Base-by-base conservation (phyloP, 1,140 invertebrate genomes). In the Apis laboriosa region DNA sequence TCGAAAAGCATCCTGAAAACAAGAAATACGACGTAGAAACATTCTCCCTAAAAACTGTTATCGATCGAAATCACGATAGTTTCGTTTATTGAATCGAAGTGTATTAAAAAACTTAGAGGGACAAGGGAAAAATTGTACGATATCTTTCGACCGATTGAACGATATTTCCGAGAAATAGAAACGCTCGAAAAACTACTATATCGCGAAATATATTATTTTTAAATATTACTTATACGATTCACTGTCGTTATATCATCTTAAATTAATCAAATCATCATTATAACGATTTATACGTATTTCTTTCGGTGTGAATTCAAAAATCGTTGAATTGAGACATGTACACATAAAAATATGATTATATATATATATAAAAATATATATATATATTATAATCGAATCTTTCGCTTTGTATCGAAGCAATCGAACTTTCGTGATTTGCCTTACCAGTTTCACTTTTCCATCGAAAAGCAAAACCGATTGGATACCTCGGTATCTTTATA, bases 181-280 rank as follows among this genome's bases (percentile, higher is more conserved):
- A 53, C n/a, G 61, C 60, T 58, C 28, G 43, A 15, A 53, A 79
- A 71, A 73, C 19, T 73, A 12, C 4, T 63, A 24, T 49, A 13
- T 73, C 70, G 68, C 58, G 53, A 77, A 66, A 82, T 76, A 82
- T 81, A 75, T 70, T 79, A 72, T 55, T n/a, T 66, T 7, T 53
- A 63, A 75, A n/a, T n/a, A 66, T 64, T 56, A 61, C 70, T 2
- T 34, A 34, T 74, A 56, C 64, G 55, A 43, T 67, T 76, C 72
- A 68, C 19, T 21, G 34, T 76, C 74, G 53, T 9, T 34, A 24
- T 28, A 49, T 68, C 19, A 17, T 24, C 51, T 80, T 80, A 73
- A 80, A 55, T 80, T 63, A 73, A 43, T 3, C 58, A 21, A 63
- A 73, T 80, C 34, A 53, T n/a, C 24, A 5, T 53, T n/a, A 43